Base-by-base conservation (phyloP, 1,140 invertebrate genomes). In the Solenopsis fugax region DNA sequence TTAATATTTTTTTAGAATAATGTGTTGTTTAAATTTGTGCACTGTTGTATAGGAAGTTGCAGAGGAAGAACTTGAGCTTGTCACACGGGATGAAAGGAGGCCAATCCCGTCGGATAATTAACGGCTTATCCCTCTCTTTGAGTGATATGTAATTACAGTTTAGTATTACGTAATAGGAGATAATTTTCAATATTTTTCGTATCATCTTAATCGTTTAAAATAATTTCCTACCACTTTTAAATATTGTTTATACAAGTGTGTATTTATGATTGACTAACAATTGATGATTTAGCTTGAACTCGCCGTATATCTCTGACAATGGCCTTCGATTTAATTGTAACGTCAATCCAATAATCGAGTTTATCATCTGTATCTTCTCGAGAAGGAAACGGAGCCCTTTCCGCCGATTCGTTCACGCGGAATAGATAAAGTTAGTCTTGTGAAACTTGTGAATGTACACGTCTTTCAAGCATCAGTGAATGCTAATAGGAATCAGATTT, bases 371-470 rank as follows among this genome's bases (percentile, higher is more conserved):
- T 34, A 48, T 48, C 24, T 78, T 24, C 37, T 77, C 2, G 9
- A n/a, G 16, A 16, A 41, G 10, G 6, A 18, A 78, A 48, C 6
- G 4, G 9, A 56, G 34, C 34, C 18, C 60, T 64, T 76, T 64
- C 41, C 24, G 9, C 3, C 41, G 41, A 77, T 52, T 34, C 45
- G 5, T 1, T 78, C 29, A 24, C 0, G 56, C 18, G 60, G 60
- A 78, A 78, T 13, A 78, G 60, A 78, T 78, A 48, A 24, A 78
- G 5, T 13, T 48, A 65, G 64, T 65, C 76, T 65, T 48, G 41
- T 29, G 75, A 64, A 48, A 18, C 18, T 21, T 45, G 41, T 1
- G 18, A 37, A 34, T 7, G 9, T 34, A 50, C 0, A 21, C 4
- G 6, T 62, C 1, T 24, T 65, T 78, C 6, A 64, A 37, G 41